Conservation (phyloP, 2,113 vertebrate species). For the Chaetorhynchus papuensis region DNA sequence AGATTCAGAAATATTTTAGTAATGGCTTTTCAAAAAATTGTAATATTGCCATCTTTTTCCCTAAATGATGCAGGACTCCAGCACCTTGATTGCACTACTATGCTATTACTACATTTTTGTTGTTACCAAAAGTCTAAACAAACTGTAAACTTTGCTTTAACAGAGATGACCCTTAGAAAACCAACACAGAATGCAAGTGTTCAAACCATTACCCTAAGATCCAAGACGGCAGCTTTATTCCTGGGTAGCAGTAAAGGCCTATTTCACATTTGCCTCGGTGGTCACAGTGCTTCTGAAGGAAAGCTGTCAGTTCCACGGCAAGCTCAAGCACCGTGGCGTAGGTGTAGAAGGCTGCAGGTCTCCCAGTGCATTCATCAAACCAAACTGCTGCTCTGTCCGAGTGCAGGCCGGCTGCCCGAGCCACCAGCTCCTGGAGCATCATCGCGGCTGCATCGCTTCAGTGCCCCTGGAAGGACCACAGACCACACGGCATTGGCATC, state of each 20-base stretch:
- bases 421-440: slow-evolving; percentile 79
- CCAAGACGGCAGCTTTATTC: slow-evolving; percentile 85
- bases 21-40: background rate
- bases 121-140: background rate
- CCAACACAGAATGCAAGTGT: background rate
- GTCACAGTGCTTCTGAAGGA: slow-evolving; percentile 63
- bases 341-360: slow-evolving; percentile 13
- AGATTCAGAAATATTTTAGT: background rate
- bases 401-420: slow-evolving; percentile 63
- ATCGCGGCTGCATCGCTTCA: background rate
- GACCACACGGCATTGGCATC: fast-evolving
- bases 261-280: slow-evolving; percentile 51
- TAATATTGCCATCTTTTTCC: background rate
- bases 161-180: background rate
- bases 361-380: slow-evolving; percentile 67
- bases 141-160: background rate
- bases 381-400: slow-evolving; percentile 72
- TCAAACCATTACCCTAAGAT: slow-evolving; percentile 83
- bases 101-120: background rate
- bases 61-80: background rate
- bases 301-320: slow-evolving; percentile 68
- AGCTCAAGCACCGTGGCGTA: slow-evolving; percentile 68
- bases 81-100: background rate
- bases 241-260: slow-evolving; percentile 83
- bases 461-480: background rate